phyloP scores from a whole-genome alignment of 1,140 invertebrate species.

The Rhopalosiphum maidis region DNA sequence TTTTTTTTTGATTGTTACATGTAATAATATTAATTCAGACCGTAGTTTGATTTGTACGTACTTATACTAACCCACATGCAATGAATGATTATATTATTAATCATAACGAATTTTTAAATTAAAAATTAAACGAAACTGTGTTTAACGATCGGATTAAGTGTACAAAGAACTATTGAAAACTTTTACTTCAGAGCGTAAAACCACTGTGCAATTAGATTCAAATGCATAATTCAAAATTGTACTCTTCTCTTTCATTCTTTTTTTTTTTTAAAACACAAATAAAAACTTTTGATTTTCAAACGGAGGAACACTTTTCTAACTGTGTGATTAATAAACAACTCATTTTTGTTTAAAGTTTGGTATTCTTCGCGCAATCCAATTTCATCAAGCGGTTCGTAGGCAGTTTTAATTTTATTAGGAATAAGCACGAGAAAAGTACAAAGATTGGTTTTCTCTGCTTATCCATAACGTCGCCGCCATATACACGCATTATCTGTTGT shows the following conservation, averaged over 20 bases:
- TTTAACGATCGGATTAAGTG: not conserved
- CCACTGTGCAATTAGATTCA: not conserved
- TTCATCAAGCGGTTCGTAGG: not conserved
- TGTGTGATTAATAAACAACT: not conserved
- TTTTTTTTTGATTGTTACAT: not conserved
- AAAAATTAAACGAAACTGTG: not conserved
- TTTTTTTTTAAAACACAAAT: conserved; percentile 8
- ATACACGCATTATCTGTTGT: not conserved
- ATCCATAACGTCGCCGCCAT: not conserved
- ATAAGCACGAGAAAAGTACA: not conserved
- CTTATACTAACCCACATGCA: not conserved
- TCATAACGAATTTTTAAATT: not conserved
- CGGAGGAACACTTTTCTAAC: not conserved
- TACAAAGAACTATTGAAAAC: not conserved
- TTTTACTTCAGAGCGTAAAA: not conserved
- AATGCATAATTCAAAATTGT: not conserved
- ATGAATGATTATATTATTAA: not conserved
- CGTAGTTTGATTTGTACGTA: not conserved
- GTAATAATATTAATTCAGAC: not conserved
- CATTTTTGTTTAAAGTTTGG: not conserved
- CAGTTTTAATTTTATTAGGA: conserved; percentile 8
- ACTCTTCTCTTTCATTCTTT: not conserved
- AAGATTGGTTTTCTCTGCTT: not conserved
- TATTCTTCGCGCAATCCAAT: not conserved
- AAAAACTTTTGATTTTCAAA: conserved; percentile 9